Evolutionary conservation across 2,797 vertebrate species (phyloP).

Genomic region (Muscicapa striata): DNA sequence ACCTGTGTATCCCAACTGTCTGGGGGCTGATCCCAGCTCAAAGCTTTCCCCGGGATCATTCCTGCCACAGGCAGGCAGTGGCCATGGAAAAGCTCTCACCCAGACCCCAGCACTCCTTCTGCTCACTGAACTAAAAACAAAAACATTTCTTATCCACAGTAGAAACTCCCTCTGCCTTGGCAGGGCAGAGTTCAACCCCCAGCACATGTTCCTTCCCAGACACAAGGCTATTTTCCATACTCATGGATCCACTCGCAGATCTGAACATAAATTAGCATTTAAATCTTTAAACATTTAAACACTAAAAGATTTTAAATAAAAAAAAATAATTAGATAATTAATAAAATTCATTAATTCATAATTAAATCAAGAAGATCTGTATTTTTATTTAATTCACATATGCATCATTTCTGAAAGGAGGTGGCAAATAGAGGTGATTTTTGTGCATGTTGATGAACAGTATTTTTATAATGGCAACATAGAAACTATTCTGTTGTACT

Average conservation of each 20-base stretch:
- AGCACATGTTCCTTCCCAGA: not conserved
- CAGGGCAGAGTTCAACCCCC: not conserved
- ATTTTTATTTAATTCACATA: not conserved
- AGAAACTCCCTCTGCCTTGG: not conserved
- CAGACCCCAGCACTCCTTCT: not conserved
- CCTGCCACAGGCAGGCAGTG: rapidly evolving
- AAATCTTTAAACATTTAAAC: not conserved
- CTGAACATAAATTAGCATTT: not conserved
- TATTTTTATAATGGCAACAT: not conserved
- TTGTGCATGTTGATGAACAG: not conserved
- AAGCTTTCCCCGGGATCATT: not conserved
- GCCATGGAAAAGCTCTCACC: not conserved
- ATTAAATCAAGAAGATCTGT: not conserved
- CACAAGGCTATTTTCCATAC: not conserved
- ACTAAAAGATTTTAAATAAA: not conserved
- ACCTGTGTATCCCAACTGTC: not conserved
- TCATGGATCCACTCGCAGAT: rapidly evolving
- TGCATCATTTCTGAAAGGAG: not conserved
- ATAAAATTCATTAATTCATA: not conserved
- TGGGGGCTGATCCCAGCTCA: not conserved
- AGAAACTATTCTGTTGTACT: not conserved
- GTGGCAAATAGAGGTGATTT: not conserved
- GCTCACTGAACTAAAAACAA: not conserved
- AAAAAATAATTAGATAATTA: not conserved
- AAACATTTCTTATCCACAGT: not conserved